Evolutionary conservation across 1,140 invertebrate genomes (phyloP).

Genomic region (Sitodiplosis mosellana): DNA sequence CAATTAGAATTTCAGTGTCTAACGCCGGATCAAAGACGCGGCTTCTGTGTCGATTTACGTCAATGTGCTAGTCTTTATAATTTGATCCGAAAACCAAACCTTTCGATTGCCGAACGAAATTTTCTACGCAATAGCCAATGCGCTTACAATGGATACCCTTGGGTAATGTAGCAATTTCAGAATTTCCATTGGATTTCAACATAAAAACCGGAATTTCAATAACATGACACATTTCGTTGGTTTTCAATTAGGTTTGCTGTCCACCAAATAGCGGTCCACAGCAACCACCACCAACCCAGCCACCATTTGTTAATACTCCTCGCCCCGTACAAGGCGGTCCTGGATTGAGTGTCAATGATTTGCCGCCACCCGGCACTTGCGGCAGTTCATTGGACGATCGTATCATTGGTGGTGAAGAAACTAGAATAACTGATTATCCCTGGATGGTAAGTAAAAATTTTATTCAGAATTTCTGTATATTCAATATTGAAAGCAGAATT

Average conservation of each 20-base stretch:
- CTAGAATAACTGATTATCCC: neutral
- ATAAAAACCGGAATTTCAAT: too few species aligned
- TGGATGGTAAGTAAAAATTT: too few species aligned
- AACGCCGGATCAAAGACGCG: neutral
- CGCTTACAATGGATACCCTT: neutral
- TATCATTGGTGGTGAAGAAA: neutral
- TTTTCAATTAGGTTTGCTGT: neutral
- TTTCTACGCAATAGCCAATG: neutral
- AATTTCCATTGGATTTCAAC: too few species aligned
- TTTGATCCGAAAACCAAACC: neutral
- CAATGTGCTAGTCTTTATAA: neutral
- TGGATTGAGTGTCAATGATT: too few species aligned
- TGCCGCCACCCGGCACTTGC: neutral
- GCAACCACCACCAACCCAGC: neutral
- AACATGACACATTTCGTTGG: too few species aligned
- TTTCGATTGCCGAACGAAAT: neutral
- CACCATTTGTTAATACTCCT: too few species aligned
- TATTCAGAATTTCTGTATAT: too few species aligned
- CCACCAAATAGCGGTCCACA: neutral
- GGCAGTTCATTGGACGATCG: neutral
- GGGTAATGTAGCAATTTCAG: too few species aligned
- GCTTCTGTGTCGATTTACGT: neutral
- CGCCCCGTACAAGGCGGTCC: too few species aligned
- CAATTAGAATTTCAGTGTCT: neutral
- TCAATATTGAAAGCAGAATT: too few species aligned